Evolutionary conservation across 2,888 invertebrate species (phyloP), one percentile per base, ranked within the genome.

Genomic region (Temnothorax rugatulus): DNA sequence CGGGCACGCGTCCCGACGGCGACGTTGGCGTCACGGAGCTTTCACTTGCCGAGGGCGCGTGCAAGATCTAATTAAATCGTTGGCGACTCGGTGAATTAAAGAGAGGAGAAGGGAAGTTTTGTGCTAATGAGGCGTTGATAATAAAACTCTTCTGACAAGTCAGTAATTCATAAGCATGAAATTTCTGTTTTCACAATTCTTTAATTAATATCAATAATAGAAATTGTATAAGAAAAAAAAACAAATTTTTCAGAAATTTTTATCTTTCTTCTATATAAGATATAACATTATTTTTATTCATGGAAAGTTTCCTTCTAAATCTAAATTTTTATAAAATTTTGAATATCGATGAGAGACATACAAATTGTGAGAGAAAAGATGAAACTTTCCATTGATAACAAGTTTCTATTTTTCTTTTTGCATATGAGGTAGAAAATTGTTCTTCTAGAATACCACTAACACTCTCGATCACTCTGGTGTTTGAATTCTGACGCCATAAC

Each of bases 1-100:
- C 34, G 34, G 47, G 34, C 63, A 47, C 47, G 66, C n/a, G 44
- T 44, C 38, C 38, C 29, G 44, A 44, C 61, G 44, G 44, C 59
- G 74, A 61, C 61, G 61, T 44, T n/a, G 59, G 57, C 59, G 44
- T 44, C 57, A n/a, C n/a, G 2, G n/a, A 44, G 61, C 44, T 74
- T 75, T 75, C 61, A n/a, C 74, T 74, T 13, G 61, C 15, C 47
- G 21, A 54, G 71, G 7, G 71, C 71, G 64, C 74, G 61, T 61
- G 61, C 47, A 29, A 29, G 75, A 75, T 75, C 75, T 75, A 75
- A 75, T 75, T 75, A 81, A 76, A 71, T 76, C 74, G 75, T 71
- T 73, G 59, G 61, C 59, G 59, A 73, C 73, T 41, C n/a, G 47
- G 29, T 76, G 47, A 81, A 76, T 74, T 61, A 81, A 76, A 29